A percentile compares a stretch with the other conserved stretches of the same genome.
phyloP scores from a whole-genome alignment of 2,113 vertebrate species.

The Osmerus mordax region DNA sequence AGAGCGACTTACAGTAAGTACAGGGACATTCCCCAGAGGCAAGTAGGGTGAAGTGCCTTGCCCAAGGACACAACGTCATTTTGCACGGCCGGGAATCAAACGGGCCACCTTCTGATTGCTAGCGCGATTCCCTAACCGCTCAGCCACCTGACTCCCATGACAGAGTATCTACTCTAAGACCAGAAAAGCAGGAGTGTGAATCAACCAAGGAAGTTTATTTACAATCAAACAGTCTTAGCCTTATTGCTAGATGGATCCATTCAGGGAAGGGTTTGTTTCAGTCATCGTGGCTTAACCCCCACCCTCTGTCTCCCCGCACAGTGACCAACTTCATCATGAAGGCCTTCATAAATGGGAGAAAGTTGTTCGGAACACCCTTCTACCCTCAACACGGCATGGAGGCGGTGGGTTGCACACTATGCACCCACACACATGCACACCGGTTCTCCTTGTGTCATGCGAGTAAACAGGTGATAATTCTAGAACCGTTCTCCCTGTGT shows the following conservation, averaged over 20 bases:
- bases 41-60: too few species aligned
- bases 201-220: not conserved
- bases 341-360: conserved; percentile 97
- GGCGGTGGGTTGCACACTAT: conserved; percentile 75
- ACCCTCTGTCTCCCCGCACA: conserved; percentile 51
- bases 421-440: not conserved
- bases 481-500: not conserved
- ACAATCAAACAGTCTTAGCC: not conserved
- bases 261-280: not conserved
- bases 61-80: too few species aligned
- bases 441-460: too few species aligned
- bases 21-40: too few species aligned
- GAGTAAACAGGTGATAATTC: not conserved
- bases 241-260: too few species aligned
- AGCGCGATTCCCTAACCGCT: too few species aligned
- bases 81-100: too few species aligned
- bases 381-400: conserved; percentile 86
- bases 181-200: too few species aligned
- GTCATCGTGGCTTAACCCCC: not conserved
- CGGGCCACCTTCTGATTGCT: too few species aligned
- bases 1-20: too few species aligned
- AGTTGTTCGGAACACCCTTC: conserved; percentile 92
- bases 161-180: too few species aligned
- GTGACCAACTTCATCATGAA: conserved; percentile 99
- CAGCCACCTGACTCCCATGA: not conserved